Base-by-base conservation (phyloP, 2,797 vertebrate genomes). In the Notamacropus eugenii region DNA sequence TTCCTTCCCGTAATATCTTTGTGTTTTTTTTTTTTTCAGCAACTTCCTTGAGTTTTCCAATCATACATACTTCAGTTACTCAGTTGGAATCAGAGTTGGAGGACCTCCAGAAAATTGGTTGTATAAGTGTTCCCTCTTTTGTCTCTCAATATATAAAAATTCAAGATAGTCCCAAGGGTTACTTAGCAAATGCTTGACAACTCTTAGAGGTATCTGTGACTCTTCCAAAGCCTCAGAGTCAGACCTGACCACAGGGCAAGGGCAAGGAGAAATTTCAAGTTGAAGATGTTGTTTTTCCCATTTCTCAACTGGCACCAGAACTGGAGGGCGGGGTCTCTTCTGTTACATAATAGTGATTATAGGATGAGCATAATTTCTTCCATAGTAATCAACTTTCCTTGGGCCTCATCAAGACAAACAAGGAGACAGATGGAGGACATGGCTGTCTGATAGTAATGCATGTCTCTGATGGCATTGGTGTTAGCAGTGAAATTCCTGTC, bases 301-400 rank as follows among this genome's bases (percentile, higher is more conserved):
- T 93, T 82, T 94, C 87, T 93, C 62, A 94, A 94, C 34, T 92
- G 59, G 62, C 95, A 59, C 54, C 74, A 95, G 96, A 95, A 92
- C 92, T 87, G 9, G 19, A 96, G 96, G 95, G 96, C 0, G 24
- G 54, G 56, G 82, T 92, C 91, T 94, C 94, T 93, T 91, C n/a
- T 50, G 34, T 95, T 90, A 90, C 95, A 90, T 57, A 92, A 97
- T 94, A 93, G 96, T 96, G 92, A 95, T 96, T 96, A 92, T 55
- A 93, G 93, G 92, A 91, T 22, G 57, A 5, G 55, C 29, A 54
- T 90, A 90, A 95, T 95, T 95, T 96, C 82, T 97, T 97, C 94
- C 56, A 58, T 62, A 50, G 50, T 96, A 40, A 87, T 94, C 94
- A 93, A 67, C 90, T 93, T 93, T 93, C 96, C 56, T 94, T 93